phyloP scores from a whole-genome alignment of 2,113 vertebrate species.

The Pristiophorus japonicus region DNA sequence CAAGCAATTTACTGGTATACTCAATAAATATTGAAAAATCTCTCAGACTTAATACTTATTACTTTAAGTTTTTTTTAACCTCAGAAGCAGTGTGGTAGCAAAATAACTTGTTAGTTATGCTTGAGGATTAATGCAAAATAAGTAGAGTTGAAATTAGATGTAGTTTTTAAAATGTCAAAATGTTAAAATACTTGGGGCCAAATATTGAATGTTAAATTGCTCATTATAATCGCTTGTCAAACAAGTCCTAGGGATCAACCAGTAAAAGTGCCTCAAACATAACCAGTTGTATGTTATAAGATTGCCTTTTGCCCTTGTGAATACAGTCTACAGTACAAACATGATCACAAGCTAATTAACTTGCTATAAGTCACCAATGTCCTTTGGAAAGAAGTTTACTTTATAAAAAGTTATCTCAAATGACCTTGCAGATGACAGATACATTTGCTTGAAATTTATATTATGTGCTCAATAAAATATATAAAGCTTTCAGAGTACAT shows the following conservation, averaged over 20 bases:
- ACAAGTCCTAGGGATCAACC: background rate
- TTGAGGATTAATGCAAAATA: background rate
- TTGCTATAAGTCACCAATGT: background rate
- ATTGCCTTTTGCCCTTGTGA: background rate
- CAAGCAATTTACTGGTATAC: background rate
- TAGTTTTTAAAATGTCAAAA: conserved; percentile 23
- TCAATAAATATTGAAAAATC: background rate
- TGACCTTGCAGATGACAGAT: background rate
- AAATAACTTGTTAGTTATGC: background rate
- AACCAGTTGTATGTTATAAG: background rate
- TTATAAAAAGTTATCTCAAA: background rate
- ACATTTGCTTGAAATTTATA: background rate
- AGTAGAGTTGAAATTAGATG: background rate
- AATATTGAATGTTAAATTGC: background rate
- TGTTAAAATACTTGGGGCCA: background rate
- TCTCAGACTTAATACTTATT: background rate
- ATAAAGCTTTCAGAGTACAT: background rate
- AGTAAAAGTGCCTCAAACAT: background rate
- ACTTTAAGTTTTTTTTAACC: background rate
- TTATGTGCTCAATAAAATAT: background rate
- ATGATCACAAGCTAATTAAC: background rate
- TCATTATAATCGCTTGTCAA: background rate
- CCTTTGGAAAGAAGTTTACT: background rate
- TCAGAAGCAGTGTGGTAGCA: background rate
- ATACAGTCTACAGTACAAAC: too few relatives aligned